phyloP scores from a whole-genome alignment of 2,113 vertebrate species.

The Ictalurus furcatus region DNA sequence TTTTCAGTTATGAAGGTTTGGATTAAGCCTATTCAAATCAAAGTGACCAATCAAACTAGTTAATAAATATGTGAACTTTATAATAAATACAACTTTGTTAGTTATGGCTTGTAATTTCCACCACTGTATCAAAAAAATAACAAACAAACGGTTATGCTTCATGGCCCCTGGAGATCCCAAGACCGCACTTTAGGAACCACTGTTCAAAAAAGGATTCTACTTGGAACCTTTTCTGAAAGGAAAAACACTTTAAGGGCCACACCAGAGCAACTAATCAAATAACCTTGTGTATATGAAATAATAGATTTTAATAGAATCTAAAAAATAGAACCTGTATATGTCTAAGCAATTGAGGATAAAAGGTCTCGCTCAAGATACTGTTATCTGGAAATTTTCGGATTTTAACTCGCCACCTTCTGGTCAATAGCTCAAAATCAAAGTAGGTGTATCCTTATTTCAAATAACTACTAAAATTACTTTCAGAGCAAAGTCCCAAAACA shows the following conservation, averaged over 20 bases:
- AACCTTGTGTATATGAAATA: background rate
- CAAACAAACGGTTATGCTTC: background rate
- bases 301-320: too few relatives aligned
- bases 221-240: background rate
- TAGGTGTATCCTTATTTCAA: background rate
- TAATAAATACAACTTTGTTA: background rate
- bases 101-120: background rate
- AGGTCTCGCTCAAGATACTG: background rate
- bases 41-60: too few relatives aligned
- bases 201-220: too few relatives aligned
- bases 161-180: background rate
- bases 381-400: background rate
- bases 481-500: background rate
- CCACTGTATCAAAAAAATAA: background rate
- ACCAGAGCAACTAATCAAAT: background rate
- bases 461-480: background rate
- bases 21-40: background rate
- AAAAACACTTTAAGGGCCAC: background rate
- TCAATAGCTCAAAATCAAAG: background rate
- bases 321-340: background rate
- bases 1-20: background rate
- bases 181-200: background rate
- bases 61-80: background rate
- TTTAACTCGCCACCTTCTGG: background rate
- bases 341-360: background rate